Evolutionary conservation across 2,797 vertebrate genomes (phyloP).

Genomic region (Tokudaia tokunoshimensis): DNA sequence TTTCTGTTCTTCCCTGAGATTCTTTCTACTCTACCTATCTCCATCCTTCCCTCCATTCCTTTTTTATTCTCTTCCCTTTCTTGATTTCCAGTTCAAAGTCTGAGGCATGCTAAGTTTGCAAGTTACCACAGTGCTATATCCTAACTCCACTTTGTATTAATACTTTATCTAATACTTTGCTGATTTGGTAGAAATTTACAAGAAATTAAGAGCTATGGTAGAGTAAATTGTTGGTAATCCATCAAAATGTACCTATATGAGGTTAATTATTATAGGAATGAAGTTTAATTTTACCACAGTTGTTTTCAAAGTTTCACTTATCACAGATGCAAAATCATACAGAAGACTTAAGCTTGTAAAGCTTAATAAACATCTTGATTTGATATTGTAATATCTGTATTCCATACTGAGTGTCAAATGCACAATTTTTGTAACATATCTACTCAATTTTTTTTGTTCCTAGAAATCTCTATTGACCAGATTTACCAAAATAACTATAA

Average conservation of each 20-base stretch:
- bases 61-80: not conserved
- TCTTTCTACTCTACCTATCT: not conserved
- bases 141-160: not conserved
- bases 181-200: not conserved
- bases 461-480: not conserved
- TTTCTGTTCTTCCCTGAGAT: not conserved
- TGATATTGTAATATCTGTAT: not conserved
- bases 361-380: not conserved
- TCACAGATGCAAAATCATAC: not conserved
- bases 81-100: not conserved
- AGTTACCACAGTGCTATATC: not conserved
- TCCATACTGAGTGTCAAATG: not conserved
- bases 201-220: not conserved
- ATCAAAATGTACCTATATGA: not conserved
- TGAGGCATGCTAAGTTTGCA: not conserved
- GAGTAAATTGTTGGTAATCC: not conserved
- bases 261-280: not conserved
- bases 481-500: not conserved
- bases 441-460: not conserved
- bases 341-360: not conserved
- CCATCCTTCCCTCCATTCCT: not conserved
- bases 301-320: slow-evolving; percentile 23
- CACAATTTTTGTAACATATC: not conserved
- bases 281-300: not conserved
- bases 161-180: not conserved